Conservation (phyloP, 2,113 vertebrate genomes). For the Riparia riparia region DNA sequence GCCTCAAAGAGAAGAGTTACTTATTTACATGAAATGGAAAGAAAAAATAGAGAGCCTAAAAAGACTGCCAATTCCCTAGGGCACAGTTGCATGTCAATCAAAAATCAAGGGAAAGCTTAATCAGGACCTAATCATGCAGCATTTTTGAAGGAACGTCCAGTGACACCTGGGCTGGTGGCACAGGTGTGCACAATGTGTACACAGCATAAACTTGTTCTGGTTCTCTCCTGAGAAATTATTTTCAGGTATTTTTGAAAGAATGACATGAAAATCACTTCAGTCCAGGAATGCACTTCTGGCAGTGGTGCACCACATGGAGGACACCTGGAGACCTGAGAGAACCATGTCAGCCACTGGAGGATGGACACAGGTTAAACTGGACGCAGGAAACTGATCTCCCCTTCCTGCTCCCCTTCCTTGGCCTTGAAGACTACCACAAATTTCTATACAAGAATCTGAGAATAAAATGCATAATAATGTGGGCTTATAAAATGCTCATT, state of each 20-base stretch:
- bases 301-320: accelerated
- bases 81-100: not conserved
- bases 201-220: not conserved
- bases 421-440: not conserved
- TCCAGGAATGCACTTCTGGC: no score
- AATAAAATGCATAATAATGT: not conserved
- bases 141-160: not conserved
- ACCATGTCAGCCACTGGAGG: not conserved
- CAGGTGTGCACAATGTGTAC: not conserved
- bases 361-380: not conserved
- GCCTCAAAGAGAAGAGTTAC: slow-evolving; percentile 36
- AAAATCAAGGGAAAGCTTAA: not conserved
- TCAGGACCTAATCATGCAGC: not conserved
- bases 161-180: not conserved
- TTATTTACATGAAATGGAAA: slow-evolving; percentile 34
- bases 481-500: not conserved
- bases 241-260: not conserved
- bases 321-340: not conserved
- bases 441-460: not conserved
- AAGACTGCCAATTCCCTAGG: not conserved
- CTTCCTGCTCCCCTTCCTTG: not conserved
- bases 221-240: not conserved
- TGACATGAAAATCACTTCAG: not conserved
- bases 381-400: not conserved
- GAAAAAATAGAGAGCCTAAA: not conserved